These are phyloP conservation scores for Solenodon paradoxus DNA, from an alignment of 2,113 vertebrate species.

Conservation along the genomic window DNA sequence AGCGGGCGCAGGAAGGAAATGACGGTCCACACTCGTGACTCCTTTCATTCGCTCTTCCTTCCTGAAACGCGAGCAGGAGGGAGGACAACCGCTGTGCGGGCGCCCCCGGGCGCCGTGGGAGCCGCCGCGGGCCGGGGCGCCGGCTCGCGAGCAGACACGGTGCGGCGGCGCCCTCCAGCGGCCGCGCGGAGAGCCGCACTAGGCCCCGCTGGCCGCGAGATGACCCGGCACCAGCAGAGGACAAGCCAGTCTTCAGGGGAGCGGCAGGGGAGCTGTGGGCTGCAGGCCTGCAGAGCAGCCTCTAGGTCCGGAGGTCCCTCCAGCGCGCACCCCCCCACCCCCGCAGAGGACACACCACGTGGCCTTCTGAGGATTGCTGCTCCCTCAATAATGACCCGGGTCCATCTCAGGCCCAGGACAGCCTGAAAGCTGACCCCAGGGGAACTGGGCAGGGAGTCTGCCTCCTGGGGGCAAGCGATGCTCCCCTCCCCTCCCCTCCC, in stretches of 20 bases:
- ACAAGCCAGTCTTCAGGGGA: too few species aligned
- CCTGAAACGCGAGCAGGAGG: background rate
- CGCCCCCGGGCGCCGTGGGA: background rate
- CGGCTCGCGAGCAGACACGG: background rate
- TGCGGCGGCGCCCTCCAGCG: conserved; percentile 11
- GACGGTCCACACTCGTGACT: background rate
- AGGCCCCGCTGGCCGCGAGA: rapidly evolving
- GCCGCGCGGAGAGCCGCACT: background rate
- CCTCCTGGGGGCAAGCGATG: background rate
- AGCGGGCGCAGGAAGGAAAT: background rate
- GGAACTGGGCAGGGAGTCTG: background rate
- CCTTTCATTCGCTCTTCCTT: background rate
- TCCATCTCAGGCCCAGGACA: background rate
- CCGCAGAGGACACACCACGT: background rate
- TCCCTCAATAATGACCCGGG: background rate
- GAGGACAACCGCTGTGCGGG: background rate
- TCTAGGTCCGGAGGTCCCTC: background rate
- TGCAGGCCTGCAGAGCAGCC: background rate
- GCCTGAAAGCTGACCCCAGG: background rate
- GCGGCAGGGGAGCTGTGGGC: too few species aligned
- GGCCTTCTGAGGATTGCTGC: background rate
- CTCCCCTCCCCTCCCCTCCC: background rate
- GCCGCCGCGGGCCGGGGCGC: rapidly evolving
- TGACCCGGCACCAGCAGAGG: background rate
- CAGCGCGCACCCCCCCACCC: background rate